Evolutionary conservation across 2,113 vertebrate species (phyloP), one percentile per base, ranked within the genome.

Genomic region (Nycticryphes semicollaris): DNA sequence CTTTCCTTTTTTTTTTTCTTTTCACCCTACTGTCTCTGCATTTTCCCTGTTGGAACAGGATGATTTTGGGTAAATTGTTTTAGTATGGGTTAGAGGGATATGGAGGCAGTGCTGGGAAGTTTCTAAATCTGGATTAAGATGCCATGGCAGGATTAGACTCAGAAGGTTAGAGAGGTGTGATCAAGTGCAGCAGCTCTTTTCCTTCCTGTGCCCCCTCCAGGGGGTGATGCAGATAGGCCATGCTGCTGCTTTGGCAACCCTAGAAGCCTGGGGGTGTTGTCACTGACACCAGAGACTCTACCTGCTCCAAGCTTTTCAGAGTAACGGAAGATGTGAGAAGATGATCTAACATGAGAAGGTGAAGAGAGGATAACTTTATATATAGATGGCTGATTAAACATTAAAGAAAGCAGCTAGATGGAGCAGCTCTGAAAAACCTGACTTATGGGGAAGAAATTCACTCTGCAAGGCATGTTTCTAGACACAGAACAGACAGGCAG

Each of bases 351-450:
- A n/a, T 9, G n/a, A 91, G 53, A 91, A 90, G 87, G 93, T 94
- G 95, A 95, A 87, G 74, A 81, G 74, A 94, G 73, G 70, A 89
- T 94, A 93, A 78, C 64, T 89, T n/a, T 91, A 63, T 89, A 91
- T 70, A 67, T 4, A 91, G 87, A 47, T 47, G 60, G 54, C 59
- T 84, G 82, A 93, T 93, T 41, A 89, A 95, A 95, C 80, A 51
- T 91, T 91, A 33, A 93, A 94, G 89, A 30, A 87, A 67, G 37
- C 17, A 37, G 30, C 5, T 14, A 53, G 78, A 24, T 53, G 70
- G 73, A 80, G 63, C 84, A 82, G 66, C 69, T 87, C 70, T 73
- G 89, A 68, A 83, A 73, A 93, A 11, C 0, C 6, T 90, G 66
- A 37, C 24, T 81, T 75, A 18, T 0, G 1, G 45, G 48, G 66